phyloP scores from a whole-genome alignment of 2,113 vertebrate species.

The Bubo scandiacus region DNA sequence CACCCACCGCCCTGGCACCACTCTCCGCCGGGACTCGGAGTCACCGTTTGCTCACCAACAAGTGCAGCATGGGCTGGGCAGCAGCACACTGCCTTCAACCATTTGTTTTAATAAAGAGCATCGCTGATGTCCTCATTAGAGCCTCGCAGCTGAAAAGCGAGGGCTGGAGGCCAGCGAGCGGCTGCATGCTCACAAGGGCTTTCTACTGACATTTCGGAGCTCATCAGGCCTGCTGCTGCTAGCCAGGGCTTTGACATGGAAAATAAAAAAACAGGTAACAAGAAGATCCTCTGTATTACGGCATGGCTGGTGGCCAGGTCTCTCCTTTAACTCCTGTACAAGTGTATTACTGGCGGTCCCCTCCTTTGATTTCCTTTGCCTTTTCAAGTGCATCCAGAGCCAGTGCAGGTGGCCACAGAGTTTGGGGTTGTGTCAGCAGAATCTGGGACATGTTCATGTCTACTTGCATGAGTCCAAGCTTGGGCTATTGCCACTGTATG shows the following conservation, averaged over 20 bases:
- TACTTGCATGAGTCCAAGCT: not conserved
- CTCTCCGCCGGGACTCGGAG: not conserved
- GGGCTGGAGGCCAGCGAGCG: not conserved
- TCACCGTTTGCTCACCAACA: accelerated
- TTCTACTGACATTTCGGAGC: not conserved
- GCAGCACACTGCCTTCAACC: not conserved
- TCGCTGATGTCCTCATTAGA: not conserved
- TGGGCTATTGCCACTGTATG: not conserved
- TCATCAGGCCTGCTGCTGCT: not conserved
- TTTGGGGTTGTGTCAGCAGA: not conserved
- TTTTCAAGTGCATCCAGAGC: not conserved
- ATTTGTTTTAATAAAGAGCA: not conserved
- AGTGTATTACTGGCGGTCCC: not conserved
- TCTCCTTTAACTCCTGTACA: not conserved
- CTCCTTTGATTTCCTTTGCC: not conserved
- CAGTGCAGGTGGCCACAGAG: accelerated
- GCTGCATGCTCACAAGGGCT: not conserved
- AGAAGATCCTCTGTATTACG: not conserved
- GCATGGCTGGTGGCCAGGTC: not conserved
- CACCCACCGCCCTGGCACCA: accelerated
- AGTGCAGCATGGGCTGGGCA: accelerated
- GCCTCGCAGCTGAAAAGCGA: not conserved
- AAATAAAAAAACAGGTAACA: not conserved
- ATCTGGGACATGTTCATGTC: accelerated
- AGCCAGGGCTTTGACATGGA: not conserved